Base-by-base conservation (phyloP, 2,888 invertebrate species). In the Pristionchus entomophagus region DNA sequence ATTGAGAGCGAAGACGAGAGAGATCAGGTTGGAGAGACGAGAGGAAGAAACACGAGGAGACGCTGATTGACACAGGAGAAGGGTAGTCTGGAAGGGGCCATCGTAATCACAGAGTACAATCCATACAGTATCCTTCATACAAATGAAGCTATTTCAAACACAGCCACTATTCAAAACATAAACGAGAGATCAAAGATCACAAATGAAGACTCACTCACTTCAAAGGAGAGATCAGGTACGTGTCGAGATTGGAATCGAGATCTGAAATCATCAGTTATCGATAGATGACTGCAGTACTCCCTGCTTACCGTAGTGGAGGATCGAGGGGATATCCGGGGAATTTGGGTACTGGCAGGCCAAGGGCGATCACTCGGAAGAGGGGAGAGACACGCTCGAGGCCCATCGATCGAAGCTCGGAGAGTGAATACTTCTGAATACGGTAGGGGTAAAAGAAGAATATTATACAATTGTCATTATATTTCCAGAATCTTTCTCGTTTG, bases 221-320 rank as follows among this genome's bases (percentile, higher is more conserved):
- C 93, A 94, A 96, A 97, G 26, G 95, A 93, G 32, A 94, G 91
- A 2, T 94, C 91, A 56, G 93, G 90, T 10, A 98, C 95, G 94
- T 97, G 96, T 93, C 97, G 95, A 0, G 97, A 97, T 94, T 99
- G 99, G 94, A 99, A 99, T 87, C 99, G 95, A 0, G 98, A 98
- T 85, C 98, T 82, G 77, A 17, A 83, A 62, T 10, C 2, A 51
- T 14, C 29, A 32, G 26, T 56, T 56, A 62, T 22, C 12, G 49
- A 78, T 49, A 26, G 22, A 29, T 78, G 32, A 38, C 26, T 56
- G 35, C 56, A 10, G 56, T 81, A 35, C 35, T 32, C n/a, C 0
- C 32, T n/a, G 5, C 59, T 45, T 83, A 83, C 83, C 84, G 95
- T 22, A 92, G 88, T 0, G 99, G 99, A 35, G 98, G 98, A 95